Conservation (phyloP, 2,113 vertebrate genomes). For the Mungos mungo region DNA sequence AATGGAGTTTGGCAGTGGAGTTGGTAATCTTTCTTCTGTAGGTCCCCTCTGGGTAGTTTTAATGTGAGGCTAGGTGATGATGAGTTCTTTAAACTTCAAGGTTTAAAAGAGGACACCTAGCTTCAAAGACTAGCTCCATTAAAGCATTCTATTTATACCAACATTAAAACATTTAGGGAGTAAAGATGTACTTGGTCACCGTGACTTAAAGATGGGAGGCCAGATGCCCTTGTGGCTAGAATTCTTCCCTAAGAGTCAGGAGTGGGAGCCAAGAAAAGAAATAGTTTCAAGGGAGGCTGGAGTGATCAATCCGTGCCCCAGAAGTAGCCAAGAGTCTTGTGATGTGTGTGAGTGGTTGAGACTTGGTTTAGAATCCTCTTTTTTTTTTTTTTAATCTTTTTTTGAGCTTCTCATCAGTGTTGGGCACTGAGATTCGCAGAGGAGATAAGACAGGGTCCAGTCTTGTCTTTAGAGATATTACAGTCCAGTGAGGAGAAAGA, state of each 20-base stretch:
- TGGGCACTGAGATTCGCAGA: neutral
- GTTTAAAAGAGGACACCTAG: neutral
- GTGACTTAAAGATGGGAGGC: neutral
- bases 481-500: neutral
- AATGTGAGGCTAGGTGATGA: neutral
- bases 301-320: neutral
- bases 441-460: neutral
- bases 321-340: neutral
- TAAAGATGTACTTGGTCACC: neutral
- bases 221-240: neutral
- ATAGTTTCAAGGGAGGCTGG: neutral
- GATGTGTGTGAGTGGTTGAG: neutral
- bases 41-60: neutral
- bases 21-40: neutral
- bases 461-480: neutral
- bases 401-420: neutral
- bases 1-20: neutral
- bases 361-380: neutral
- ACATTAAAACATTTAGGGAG: neutral
- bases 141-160: neutral
- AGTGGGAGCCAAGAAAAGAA: neutral
- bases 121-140: neutral
- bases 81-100: neutral
- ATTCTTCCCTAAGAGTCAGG: neutral
- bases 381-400: neutral